These are phyloP conservation scores for Piprites chloris DNA, from an alignment of 2,113 vertebrate species.

Conservation along the genomic window DNA sequence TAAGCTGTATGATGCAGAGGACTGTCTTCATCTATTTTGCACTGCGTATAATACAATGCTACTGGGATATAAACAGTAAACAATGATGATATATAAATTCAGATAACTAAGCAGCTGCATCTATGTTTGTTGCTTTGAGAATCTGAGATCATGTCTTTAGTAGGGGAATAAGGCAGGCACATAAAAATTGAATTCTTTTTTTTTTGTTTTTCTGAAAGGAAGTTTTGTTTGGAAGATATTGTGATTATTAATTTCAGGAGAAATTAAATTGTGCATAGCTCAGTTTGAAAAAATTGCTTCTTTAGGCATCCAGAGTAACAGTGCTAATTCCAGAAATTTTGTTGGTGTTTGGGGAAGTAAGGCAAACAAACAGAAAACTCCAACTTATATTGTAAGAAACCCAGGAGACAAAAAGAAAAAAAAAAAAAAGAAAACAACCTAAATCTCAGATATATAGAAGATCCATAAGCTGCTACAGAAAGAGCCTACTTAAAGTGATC, in stretches of 20 bases:
- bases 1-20: not conserved
- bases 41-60: not conserved
- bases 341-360: not conserved
- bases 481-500: constrained; percentile 24
- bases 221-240: not conserved
- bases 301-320: not conserved
- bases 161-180: not conserved
- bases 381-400: not conserved
- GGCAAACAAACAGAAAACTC: not conserved
- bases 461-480: constrained; percentile 7
- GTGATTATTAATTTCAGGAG: constrained; percentile 9
- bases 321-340: constrained; percentile 25
- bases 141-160: not conserved
- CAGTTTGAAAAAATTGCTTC: constrained; percentile 30
- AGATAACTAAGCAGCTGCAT: not conserved
- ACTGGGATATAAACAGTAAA: not conserved
- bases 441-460: not conserved
- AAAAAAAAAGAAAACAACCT: not conserved
- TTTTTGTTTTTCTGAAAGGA: not conserved
- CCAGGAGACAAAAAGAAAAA: not conserved
- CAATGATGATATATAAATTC: not conserved
- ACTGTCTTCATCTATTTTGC: not conserved
- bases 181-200: not conserved
- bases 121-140: not conserved
- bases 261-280: not conserved